Percentiles rank a stretch among this genome's conserved stretches.
Evolutionary conservation across 1,140 invertebrate genomes (phyloP).

Genomic region (Monochamus saltuarius): DNA sequence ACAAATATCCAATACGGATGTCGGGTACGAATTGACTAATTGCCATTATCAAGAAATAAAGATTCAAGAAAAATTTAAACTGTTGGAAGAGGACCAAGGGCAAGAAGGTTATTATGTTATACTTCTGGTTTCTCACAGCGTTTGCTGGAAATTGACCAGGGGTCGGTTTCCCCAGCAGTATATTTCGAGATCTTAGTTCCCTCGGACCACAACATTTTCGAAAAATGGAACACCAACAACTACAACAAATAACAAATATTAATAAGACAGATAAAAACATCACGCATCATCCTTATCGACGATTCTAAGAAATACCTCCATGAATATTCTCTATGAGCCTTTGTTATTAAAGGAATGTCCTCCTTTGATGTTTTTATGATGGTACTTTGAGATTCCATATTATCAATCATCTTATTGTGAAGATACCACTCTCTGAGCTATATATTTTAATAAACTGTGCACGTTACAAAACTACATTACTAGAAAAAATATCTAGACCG

Average conservation of each 20-base stretch:
- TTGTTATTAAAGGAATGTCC: conserved; percentile 64
- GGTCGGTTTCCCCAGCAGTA: conserved; percentile 63
- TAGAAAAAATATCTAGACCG: neutral
- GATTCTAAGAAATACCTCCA: conserved; percentile 36
- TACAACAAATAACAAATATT: conserved; percentile 49
- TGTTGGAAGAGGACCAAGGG: conserved; percentile 97
- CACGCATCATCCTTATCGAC: neutral
- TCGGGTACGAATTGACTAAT: conserved; percentile 96
- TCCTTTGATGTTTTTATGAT: conserved; percentile 61
- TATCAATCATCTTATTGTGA: conserved; percentile 37
- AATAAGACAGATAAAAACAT: conserved; percentile 7
- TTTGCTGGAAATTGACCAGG: conserved; percentile 89
- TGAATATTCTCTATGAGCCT: conserved; percentile 56
- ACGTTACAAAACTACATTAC: conserved; percentile 7
- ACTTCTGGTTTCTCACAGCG: conserved; percentile 98
- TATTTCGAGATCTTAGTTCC: conserved; percentile 65
- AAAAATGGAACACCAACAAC: conserved; percentile 67
- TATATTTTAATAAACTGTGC: neutral
- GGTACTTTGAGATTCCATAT: conserved; percentile 57
- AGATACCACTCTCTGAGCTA: too few relatives aligned
- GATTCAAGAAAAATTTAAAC: conserved; percentile 98
- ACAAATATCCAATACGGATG: conserved; percentile 94
- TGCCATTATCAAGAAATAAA: conserved; percentile 98
- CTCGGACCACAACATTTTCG: conserved; percentile 67
- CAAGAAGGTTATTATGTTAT: conserved; percentile 96